Evolutionary conservation across 2,888 invertebrate species (phyloP).

Genomic region (Erebia palarica): DNA sequence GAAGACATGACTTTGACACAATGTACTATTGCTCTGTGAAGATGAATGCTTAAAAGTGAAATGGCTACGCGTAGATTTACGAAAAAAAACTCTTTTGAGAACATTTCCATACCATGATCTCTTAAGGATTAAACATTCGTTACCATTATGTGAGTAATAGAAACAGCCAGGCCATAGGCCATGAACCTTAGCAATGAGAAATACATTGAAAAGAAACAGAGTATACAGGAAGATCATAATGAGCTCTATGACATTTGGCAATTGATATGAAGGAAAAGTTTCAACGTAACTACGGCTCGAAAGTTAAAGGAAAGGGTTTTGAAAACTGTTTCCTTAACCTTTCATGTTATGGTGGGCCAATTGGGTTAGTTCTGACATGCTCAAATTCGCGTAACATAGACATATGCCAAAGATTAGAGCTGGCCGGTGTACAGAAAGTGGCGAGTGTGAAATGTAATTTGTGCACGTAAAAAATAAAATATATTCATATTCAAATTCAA

Average conservation of each 20-base stretch:
- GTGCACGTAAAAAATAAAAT: too few relatives aligned
- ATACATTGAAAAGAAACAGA: too few relatives aligned
- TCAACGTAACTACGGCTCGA: background rate
- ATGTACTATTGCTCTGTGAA: too few relatives aligned
- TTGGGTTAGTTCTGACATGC: background rate
- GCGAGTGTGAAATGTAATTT: background rate
- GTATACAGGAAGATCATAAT: background rate
- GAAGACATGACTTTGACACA: conserved; percentile 20
- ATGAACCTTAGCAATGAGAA: too few relatives aligned
- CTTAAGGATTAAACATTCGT: too few relatives aligned
- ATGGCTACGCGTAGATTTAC: background rate
- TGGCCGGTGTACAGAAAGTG: background rate
- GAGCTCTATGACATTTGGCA: background rate
- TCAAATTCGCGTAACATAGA: background rate
- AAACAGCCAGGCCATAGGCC: too few relatives aligned
- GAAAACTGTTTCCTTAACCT: background rate
- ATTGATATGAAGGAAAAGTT: background rate
- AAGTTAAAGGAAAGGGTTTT: background rate
- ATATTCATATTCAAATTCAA: too few relatives aligned
- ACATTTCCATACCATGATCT: too few relatives aligned
- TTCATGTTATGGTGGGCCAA: too few relatives aligned
- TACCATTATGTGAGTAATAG: too few relatives aligned
- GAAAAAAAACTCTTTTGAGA: background rate
- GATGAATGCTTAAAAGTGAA: background rate
- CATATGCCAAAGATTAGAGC: background rate